Evolutionary conservation across 2,888 invertebrate genomes (phyloP), one percentile per base, ranked within the genome.

Genomic region (Netelia melanura): DNA sequence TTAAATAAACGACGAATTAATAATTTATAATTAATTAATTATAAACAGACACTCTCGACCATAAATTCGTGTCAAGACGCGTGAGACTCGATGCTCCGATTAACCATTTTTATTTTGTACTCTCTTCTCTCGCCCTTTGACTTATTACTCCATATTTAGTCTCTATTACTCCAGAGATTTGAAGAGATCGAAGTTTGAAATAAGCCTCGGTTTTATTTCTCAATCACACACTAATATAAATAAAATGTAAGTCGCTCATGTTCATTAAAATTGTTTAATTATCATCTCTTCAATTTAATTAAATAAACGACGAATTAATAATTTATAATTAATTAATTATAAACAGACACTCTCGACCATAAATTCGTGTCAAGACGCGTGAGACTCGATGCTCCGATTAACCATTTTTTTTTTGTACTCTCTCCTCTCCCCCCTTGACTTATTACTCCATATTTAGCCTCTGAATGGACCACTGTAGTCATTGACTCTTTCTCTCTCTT

Each of bases 391-490:
- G 44, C 81, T 38, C 52, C 78, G 38, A 78, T 78, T 83, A 78
- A 72, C 14, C 10, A 48, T 48, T 48, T 48, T 48, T 48, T 48
- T 70, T 64, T 72, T 58, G 52, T 48, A 17, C 52, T 48, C 21
- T 43, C 44, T 23, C 54, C 43, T 48, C 21, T 56, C 14, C 10
- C 14, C 48, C 21, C 38, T 17, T n/a, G 62, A 44, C 61, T 67
- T 74, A 77, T 70, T 54, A 30, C 61, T 61, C 77, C 65, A 62
- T 68, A 52, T 75, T 75, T 75, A 44, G 48, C 67, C 68, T 64
- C 68, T 81, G 83, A 85, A 85, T 85, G 72, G 77, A 68, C 72
- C 81, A 79, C 74, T 70, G 74, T 79, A 75, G 70, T 75, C 79
- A 52, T 58, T 70, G 85, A 68, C 82, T 85, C 70, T 67, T 44